phyloP scores from a whole-genome alignment of 2,113 vertebrate species.

The Gavia stellata region DNA sequence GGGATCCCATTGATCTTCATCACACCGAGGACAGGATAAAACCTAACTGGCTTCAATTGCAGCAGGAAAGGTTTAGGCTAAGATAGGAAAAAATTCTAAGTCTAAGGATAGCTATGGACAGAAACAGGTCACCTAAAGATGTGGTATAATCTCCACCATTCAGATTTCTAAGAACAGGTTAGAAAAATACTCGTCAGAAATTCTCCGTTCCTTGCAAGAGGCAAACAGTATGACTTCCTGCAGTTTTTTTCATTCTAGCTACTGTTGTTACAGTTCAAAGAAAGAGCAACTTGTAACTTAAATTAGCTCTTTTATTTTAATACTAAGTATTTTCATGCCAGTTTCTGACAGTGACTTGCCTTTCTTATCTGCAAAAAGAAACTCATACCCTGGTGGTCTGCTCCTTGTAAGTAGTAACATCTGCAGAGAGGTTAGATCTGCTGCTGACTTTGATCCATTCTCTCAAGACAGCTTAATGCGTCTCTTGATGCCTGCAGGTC shows the following conservation, averaged over 20 bases:
- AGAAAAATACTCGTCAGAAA: background rate
- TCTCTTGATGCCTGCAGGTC: background rate
- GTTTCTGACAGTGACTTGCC: background rate
- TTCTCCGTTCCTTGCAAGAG: background rate
- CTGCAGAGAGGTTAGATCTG: background rate
- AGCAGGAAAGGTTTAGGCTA: background rate
- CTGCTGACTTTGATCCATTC: background rate
- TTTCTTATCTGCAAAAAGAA: background rate
- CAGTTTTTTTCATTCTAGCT: background rate
- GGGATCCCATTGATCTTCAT: background rate
- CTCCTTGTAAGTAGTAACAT: background rate
- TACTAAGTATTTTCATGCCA: background rate
- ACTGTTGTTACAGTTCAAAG: background rate
- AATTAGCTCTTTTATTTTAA: background rate
- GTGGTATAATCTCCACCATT: background rate
- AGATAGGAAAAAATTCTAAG: background rate
- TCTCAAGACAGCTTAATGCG: background rate
- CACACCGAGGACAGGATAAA: background rate
- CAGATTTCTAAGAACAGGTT: background rate
- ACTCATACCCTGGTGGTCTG: background rate
- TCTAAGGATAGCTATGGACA: background rate
- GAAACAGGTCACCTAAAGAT: background rate
- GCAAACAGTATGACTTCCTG: background rate
- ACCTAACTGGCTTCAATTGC: background rate
- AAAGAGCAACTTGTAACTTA: background rate